Conservation (phyloP, 2,113 vertebrate species). For the Urocitellus parryii region DNA sequence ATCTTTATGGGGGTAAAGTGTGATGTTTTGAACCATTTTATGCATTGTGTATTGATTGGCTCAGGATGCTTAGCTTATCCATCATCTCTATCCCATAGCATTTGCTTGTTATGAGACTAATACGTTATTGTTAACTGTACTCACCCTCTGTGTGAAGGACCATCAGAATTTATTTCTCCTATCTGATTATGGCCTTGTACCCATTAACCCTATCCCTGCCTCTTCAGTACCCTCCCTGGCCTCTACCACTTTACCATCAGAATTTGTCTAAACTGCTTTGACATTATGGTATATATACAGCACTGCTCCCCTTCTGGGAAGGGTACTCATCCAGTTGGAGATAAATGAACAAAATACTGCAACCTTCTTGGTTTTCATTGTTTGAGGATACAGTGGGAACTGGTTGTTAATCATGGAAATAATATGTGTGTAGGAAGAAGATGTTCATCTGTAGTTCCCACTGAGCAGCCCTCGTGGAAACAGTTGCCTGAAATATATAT, state of each 20-base stretch:
- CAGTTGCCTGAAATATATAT: constrained; percentile 47
- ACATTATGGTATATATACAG: neutral
- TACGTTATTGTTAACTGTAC: neutral
- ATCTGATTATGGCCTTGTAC: neutral
- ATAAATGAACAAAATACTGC: neutral
- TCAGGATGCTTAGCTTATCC: neutral
- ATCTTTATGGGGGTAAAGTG: neutral
- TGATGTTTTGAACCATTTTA: neutral
- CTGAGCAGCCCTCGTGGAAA: constrained; percentile 18
- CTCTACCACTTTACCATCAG: neutral
- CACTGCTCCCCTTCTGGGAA: neutral
- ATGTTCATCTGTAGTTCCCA: constrained; percentile 45
- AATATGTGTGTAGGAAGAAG: neutral
- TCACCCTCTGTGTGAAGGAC: neutral
- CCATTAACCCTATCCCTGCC: neutral
- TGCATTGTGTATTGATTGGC: neutral
- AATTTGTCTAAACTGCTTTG: constrained; percentile 21
- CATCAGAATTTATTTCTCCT: neutral
- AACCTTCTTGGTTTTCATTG: neutral
- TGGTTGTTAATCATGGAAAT: constrained; percentile 54
- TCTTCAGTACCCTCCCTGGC: neutral
- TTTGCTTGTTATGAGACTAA: neutral
- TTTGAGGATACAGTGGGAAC: constrained; percentile 12
- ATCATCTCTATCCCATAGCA: neutral
- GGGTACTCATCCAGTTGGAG: neutral